Conservation (phyloP, 64 coral and sea anemone species). For the Astreopora myriophthalma region DNA sequence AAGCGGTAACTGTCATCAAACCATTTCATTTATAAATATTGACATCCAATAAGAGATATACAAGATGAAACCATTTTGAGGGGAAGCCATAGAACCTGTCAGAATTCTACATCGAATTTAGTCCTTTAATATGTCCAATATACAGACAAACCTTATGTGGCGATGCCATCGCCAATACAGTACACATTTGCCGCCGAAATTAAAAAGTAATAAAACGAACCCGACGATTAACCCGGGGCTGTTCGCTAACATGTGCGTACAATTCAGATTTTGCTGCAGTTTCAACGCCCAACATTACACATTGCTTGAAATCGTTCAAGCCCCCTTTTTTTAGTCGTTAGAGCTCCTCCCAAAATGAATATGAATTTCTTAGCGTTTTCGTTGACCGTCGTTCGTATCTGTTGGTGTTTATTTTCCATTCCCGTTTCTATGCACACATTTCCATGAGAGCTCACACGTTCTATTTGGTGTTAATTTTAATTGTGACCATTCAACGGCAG, state of each 20-base stretch:
- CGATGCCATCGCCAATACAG: no score
- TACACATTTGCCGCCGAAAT: neutral
- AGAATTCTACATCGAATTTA: neutral
- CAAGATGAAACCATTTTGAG: neutral
- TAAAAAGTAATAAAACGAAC: neutral
- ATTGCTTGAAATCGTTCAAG: neutral
- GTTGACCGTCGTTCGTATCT: neutral
- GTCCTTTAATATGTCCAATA: no score
- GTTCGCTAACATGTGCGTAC: neutral
- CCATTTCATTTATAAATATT: neutral
- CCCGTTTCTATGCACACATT: slow-evolving; percentile 34
- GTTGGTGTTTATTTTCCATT: slow-evolving; percentile 26
- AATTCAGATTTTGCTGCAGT: neutral
- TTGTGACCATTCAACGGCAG: neutral
- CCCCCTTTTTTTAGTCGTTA: no score
- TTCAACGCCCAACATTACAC: no score
- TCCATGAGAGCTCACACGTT: neutral
- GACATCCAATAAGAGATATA: neutral
- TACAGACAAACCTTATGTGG: no score
- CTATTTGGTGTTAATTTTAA: slow-evolving; percentile 6
- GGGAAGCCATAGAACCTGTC: neutral
- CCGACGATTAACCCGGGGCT: neutral
- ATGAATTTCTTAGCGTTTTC: neutral
- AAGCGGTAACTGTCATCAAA: neutral
- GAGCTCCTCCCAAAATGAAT: neutral